phyloP scores from a whole-genome alignment of 1,140 invertebrate genomes.

The Pachypsylla venusta region DNA sequence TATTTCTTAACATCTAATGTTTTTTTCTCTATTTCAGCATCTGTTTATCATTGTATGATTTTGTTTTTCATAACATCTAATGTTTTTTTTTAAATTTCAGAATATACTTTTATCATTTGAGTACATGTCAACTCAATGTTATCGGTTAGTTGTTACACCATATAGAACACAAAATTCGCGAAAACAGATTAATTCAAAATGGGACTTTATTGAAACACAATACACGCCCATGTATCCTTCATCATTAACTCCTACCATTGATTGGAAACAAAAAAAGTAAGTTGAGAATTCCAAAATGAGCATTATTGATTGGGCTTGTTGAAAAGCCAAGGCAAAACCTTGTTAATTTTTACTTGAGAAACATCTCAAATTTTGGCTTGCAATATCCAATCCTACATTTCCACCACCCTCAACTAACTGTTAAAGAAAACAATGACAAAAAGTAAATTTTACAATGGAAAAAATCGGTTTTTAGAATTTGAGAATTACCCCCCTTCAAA shows the following conservation, averaged over 20 bases:
- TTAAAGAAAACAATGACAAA: too few species aligned
- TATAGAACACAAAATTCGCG: not conserved
- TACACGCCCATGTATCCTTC: not conserved
- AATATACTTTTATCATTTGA: not conserved
- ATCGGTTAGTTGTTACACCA: not conserved
- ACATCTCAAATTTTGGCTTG: not conserved
- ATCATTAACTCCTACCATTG: not conserved
- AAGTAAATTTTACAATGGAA: too few species aligned
- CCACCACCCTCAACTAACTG: not conserved
- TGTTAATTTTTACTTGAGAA: not conserved
- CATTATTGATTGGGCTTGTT: not conserved
- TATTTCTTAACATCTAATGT: too few species aligned
- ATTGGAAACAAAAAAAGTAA: not conserved
- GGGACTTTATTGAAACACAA: not conserved
- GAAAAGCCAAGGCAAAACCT: not conserved
- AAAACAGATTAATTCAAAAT: not conserved
- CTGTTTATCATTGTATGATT: too few species aligned
- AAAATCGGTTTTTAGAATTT: too few species aligned
- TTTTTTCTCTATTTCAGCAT: too few species aligned
- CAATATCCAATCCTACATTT: not conserved
- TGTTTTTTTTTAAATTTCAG: not conserved
- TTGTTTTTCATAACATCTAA: too few species aligned
- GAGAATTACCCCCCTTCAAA: too few species aligned
- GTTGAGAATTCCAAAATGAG: not conserved
- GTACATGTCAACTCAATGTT: conserved; percentile 1